Base-by-base conservation (phyloP, 2,113 vertebrate genomes). In the Apodemus speciosus region DNA sequence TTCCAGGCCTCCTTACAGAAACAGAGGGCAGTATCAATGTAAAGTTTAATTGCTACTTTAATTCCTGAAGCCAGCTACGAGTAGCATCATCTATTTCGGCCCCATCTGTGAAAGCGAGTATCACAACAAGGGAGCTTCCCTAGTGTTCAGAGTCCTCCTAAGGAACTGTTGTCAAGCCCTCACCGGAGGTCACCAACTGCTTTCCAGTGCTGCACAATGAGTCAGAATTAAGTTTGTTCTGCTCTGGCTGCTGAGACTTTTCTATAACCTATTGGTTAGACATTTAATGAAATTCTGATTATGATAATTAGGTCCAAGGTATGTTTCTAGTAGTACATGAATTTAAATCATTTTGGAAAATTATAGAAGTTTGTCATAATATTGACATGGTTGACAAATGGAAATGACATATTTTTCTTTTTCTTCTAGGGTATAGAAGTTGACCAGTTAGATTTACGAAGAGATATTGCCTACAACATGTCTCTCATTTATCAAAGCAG, bases 121-220 rank as follows among this genome's bases (percentile, higher is more conserved):
- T 73, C 2, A 62, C 56, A 10, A 9, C 23, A 81, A 9, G 13
- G 38, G 25, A 43, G 43, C 14, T 43, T 58, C 32, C 30, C 16
- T 2, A 32, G 25, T 35, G 32, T 11, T 32, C 8, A 62, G 35
- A 43, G 15, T 35, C 9, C 58, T 13, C 56, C 69, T 43, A 99
- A 99, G 99, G 99, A n/a, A 99, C 99, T 0, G 97, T 99, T 81
- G 99, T 99, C 96, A 99, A 99, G 88, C 99, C 99, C 97, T 99
- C 99, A 0, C 99, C 99, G 32, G 99, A 99, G 85, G 99, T 99
- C 92, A 99, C 99, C 97, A 99, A 99, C 96, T 99, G 99, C 97
- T 99, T 99, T 98, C 99, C 99, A 3, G 99, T 99, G 11, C 99
- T 99, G 0, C 99, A 99, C 98, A 99, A 99, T 60, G 99, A 99